Base-by-base conservation (phyloP, 2,113 vertebrate genomes). In the Gambusia holbrooki region DNA sequence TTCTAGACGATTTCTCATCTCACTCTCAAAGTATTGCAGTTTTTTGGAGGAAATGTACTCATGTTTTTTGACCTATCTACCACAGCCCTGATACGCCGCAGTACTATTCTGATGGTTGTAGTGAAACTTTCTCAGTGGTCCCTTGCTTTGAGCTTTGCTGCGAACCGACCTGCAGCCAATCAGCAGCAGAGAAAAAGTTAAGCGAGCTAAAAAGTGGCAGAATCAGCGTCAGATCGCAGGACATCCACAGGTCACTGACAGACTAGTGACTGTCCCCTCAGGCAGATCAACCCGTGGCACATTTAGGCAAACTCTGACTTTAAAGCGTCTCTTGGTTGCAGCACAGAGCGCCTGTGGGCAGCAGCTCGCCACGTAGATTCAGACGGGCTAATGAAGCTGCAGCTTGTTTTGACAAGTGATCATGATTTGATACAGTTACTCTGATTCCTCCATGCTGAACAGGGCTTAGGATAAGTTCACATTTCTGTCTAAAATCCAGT, bases 161-260 rank as follows among this genome's bases (percentile, higher is more conserved):
- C 48, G 45, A 67, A 66, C 25, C 22, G 70, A 17, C 25, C 19
- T 27, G 25, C 42, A 66, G 62, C 54, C 42, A 28, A 76, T n/a
- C 65, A 67, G 28, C 51, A 68, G 65, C 64, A 25, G 32, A 7
- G 25, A 19, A 48, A 33, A 63, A 54, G 33, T 4, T 29, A 37
- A 5, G 11, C 17, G 10, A 66, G 60, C 29, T 40, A 32, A 84
- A 71, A 80, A 81, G 75, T 64, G 62, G 77, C 77, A 75, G 70
- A 81, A 62, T 5, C 72, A 51, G 69, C 28, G 2, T 66, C 54
- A 62, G 40, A 15, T 54, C 45, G 19, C 37, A 12, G 82, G 62
- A 70, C 84, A 68, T 65, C 60, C 64, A 35, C 71, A 79, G 58
- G 25, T 64, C 79, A 73, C 54, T 60, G 80, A 73, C 62, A 71